Evolutionary conservation across 1,140 invertebrate genomes (phyloP), one percentile per base, ranked within the genome.

Genomic region (Chlorops oryzae): DNA sequence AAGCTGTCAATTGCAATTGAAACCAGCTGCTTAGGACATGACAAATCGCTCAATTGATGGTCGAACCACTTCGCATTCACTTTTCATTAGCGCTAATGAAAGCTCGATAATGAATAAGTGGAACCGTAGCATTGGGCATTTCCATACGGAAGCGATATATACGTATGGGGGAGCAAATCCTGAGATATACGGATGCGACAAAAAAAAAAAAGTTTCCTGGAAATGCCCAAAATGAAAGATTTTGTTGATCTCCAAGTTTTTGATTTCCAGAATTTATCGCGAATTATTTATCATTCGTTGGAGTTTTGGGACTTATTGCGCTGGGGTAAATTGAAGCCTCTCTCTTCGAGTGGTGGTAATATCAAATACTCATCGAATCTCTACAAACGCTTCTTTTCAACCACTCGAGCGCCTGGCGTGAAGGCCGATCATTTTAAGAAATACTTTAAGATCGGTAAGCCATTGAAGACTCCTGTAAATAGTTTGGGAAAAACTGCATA

Each of bases 311-410:
- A 71, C 43, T 45, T 72, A 4, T 51, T 70, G 3, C 56, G 65
- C 3, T 63, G 63, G 20, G 64, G 80, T 57, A 74, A 73, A 45
- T 70, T 77, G 23, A 79, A 84, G 27, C 85, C 85, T 3, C 67
- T 86, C 22, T 83, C 82, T 56, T 83, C 82, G 7, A 74, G 76
- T 49, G 68, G 66, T 5, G 70, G 68, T 5, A 64, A 63, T 42
- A 59, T 63, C n/a, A 67, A 65, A 41, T 74, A 73, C 48, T 64
- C 67, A 9, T 72, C 72, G 23, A 56, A 55, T 0, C 78, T 87
- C 58, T 87, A 83, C 64, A 80, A 82, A 57, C 64, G 78, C 17
- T 74, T 83, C 38, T 88, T 83, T 63, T 85, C 85, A 51, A 84
- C 81, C 3, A 78, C 77, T 10, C 73, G 85, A 18, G 70, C 84